Conservation (phyloP, 2,797 vertebrate species). For the Pterois miles region DNA sequence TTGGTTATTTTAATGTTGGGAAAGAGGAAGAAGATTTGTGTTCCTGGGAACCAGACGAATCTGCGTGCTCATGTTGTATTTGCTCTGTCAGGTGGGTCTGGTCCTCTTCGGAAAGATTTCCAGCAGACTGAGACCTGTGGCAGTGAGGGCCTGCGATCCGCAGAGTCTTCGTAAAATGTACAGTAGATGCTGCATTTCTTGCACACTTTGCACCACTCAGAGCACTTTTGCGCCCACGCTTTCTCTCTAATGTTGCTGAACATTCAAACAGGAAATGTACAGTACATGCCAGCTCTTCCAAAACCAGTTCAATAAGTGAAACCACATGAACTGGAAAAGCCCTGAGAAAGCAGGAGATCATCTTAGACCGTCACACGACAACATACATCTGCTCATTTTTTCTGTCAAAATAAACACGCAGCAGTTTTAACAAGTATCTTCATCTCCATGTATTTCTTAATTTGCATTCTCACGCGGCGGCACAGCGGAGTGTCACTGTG, state of each 20-base stretch:
- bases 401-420: neutral
- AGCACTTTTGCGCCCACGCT: neutral
- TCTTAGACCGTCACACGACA: neutral
- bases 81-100: neutral
- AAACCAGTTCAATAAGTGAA: constrained; percentile 22
- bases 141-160: neutral
- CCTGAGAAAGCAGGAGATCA: constrained; percentile 23
- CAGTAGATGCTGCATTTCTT: neutral
- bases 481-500: constrained; percentile 30
- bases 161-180: neutral
- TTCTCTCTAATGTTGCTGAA: constrained; percentile 4
- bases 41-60: neutral
- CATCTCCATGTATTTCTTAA: neutral
- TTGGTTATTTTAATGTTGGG: neutral
- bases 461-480: neutral
- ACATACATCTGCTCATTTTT: neutral
- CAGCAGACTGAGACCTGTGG: no score
- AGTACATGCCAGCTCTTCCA: neutral
- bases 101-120: no score
- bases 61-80: neutral
- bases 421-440: neutral
- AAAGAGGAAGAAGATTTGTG: neutral
- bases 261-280: neutral
- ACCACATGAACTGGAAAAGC: constrained; percentile 5
- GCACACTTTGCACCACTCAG: neutral